phyloP scores from a whole-genome alignment of 2,888 invertebrate genomes.

The Leptinotarsa haldemani region DNA sequence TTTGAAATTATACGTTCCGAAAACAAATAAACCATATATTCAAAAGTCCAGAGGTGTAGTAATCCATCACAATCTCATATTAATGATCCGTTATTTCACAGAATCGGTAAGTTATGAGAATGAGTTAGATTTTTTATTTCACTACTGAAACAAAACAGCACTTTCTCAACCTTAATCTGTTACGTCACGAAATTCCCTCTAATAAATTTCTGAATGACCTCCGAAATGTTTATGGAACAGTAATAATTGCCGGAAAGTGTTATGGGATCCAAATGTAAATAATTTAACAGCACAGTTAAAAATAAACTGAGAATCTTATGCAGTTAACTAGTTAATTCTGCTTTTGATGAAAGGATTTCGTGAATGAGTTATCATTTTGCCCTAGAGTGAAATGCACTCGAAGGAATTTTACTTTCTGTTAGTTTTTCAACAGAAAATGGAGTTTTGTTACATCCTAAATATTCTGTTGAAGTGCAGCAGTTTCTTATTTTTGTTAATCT shows the following conservation, averaged over 20 bases:
- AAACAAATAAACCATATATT: too few species aligned
- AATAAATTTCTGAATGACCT: conserved; percentile 26
- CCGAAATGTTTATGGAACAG: conserved; percentile 31
- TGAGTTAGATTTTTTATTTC: neutral
- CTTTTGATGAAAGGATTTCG: conserved; percentile 12
- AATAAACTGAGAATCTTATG: conserved; percentile 22
- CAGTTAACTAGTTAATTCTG: conserved; percentile 16
- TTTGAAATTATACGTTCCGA: too few species aligned
- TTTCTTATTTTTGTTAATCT: too few species aligned
- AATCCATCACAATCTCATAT: too few species aligned
- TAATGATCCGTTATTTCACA: too few species aligned
- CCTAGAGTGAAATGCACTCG: too few species aligned
- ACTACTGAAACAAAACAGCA: neutral
- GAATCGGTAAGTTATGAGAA: neutral
- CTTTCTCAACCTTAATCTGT: neutral
- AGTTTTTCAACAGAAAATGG: neutral
- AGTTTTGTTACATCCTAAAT: neutral
- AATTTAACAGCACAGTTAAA: conserved; percentile 28
- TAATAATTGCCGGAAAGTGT: conserved; percentile 25
- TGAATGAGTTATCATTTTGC: neutral
- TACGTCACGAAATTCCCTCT: conserved; percentile 23
- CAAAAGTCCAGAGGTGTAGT: too few species aligned
- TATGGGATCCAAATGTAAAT: conserved; percentile 33
- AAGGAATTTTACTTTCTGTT: too few species aligned
- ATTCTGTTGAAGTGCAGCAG: too few species aligned